Base-by-base conservation (phyloP, 1,140 invertebrate genomes). In the Drosophila bocki region DNA sequence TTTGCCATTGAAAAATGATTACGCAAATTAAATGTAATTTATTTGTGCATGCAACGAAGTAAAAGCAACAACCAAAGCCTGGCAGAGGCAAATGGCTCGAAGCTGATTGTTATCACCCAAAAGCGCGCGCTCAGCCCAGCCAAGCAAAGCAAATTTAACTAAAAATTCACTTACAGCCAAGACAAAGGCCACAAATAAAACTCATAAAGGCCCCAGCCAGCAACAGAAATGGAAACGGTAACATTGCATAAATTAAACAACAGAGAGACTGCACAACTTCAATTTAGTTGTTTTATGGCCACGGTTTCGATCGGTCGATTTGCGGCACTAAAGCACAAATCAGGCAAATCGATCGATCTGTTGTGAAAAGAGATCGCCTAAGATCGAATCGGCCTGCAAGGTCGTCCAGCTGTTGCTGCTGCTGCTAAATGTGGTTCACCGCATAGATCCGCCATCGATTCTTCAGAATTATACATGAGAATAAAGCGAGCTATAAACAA, bases 11-110 rank as follows among this genome's bases (percentile, higher is more conserved):
- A 87, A 83, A 80, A 70, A 67, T 84, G 75, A 88, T 87, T 88
- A 87, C 80, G 84, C 71, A 87, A 87, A 87, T 87, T 88, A 87
- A 88, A 84, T 75, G 72, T 87, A 84, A 84, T 88, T 88, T 84
- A 78, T 87, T 84, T 83, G 75, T 32, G 62, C 65, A 61, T 75
- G 61, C 60, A 63, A 71, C 45, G 50, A 71, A 84, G 80, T 88
- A 88, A 87, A 82, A 80, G 64, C 67, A 39, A 82, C 33, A 58
- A 60, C 26, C 74, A 72, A 69, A 50, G 69, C 58, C 70, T 33
- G 56, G 68, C 68, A 82, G 61, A 22, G 50, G 50, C 51, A 54
- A 54, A 77, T 65, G 56, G 70, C 68, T 47, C 62, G 78, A 76
- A 82, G 62, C 69, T 39, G 85, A 90, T 90, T 78, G 74, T 81